Conservation (phyloP, 2,888 invertebrate species). For the Chymomyza procnemis region DNA sequence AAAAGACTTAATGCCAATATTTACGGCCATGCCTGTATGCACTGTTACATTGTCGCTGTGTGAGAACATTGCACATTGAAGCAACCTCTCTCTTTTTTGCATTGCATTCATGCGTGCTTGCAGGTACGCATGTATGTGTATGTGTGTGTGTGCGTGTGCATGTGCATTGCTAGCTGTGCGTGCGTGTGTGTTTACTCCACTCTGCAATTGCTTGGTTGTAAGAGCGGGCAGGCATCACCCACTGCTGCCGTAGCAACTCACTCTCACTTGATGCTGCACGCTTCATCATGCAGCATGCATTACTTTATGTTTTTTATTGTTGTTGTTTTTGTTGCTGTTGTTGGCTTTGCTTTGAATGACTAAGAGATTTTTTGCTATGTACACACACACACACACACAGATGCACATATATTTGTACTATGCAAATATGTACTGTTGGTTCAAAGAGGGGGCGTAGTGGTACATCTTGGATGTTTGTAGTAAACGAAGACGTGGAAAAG, state of each 20-base stretch:
- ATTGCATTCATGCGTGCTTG: constrained; percentile 63
- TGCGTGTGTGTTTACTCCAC: constrained; percentile 65
- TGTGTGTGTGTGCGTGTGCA: constrained; percentile 1
- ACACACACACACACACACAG: neutral
- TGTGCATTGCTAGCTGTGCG: constrained; percentile 5
- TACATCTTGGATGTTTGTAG: neutral
- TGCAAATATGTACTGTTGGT: constrained; percentile 1
- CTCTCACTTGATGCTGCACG: constrained; percentile 60
- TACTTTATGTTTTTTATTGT: neutral
- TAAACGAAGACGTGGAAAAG: constrained; percentile 23
- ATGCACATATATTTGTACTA: neutral
- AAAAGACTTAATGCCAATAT: neutral
- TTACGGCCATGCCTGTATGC: constrained; percentile 40
- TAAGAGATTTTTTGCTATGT: constrained; percentile 44
- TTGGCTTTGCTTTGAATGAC: constrained; percentile 58
- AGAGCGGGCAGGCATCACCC: constrained; percentile 16
- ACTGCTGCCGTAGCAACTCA: constrained; percentile 44
- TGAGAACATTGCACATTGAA: constrained; percentile 17
- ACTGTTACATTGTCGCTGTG: constrained; percentile 53
- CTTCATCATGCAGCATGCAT: neutral
- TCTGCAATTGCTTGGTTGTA: neutral
- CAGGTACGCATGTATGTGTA: constrained; percentile 27
- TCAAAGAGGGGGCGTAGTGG: neutral
- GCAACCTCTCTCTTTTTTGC: constrained; percentile 41
- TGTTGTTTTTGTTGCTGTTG: constrained; percentile 19